Base-by-base conservation (phyloP, 2,113 vertebrate species). In the Ovis canadensis region DNA sequence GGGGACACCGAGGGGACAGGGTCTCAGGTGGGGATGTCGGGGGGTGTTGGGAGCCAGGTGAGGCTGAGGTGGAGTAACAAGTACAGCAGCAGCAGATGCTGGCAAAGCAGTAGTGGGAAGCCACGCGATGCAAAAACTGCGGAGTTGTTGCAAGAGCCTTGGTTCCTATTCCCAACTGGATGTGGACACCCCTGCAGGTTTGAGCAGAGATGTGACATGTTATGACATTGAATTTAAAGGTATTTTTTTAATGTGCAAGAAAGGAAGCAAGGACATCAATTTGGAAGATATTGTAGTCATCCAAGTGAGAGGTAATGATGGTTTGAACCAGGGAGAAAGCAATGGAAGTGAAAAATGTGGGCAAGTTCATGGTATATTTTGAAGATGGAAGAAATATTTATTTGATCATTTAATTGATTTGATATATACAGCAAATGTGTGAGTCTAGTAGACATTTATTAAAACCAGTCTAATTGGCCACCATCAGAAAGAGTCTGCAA, bases 21-120 rank as follows among this genome's bases (percentile, higher is more conserved):
- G 21, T 54, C 7, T n/a, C 33, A 55, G 25, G 27, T 9, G 8
- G 11, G 33, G 6, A 6, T 29, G 0, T 1, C 6, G 17, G n/a
- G n/a, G 31, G 6, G 3, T 25, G 33, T 17, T 25, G 64, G 33
- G 9, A 43, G 52, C 5, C 19, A 52, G 64, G 15, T 8, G 14
- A 50, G 33, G 2, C 3, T 21, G 33, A 29, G 27, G 29, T 9
- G 6, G 2, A 36, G 31, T 23, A 36, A 43, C 19, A 23, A 8
- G 23, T 25, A 45, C 21, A 78, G 16, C 52, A 21, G 48, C 4
- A 59, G 5, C 19, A 45, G 25, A 71, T n/a, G 23, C 12, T 12
- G 23, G 33, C 23, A 50, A 16, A 40, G 19, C 7, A 6, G 5
- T 1, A 21, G 54, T 33, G 50, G 90, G 4, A 2, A 6, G 9